phyloP scores from a whole-genome alignment of 2,888 invertebrate species.

The Oligia fasciuncula region DNA sequence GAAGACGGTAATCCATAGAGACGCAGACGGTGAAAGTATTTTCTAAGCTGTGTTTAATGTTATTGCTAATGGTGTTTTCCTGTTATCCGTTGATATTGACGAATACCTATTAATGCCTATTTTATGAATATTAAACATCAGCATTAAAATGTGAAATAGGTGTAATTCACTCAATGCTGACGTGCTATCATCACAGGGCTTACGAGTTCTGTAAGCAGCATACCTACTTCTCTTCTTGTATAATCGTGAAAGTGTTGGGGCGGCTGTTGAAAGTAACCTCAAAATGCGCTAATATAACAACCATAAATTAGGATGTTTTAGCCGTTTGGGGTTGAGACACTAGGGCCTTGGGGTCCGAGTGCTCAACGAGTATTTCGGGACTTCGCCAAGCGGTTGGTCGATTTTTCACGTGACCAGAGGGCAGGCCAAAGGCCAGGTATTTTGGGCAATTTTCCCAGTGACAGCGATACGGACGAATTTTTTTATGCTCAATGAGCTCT shows the following conservation, averaged over 20 bases:
- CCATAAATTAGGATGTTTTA: background rate
- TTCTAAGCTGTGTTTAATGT: conserved; percentile 41
- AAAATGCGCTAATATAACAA: background rate
- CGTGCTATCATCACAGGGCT: background rate
- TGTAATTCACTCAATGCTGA: background rate
- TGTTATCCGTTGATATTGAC: conserved; percentile 44
- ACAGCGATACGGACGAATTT: background rate
- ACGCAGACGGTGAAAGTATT: conserved; percentile 40
- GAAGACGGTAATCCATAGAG: conserved; percentile 48
- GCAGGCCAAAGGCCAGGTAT: background rate
- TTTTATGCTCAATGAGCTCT: background rate
- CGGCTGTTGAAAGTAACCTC: background rate
- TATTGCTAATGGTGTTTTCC: conserved; percentile 47
- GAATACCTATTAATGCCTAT: conserved; percentile 3
- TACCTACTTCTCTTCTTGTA: background rate
- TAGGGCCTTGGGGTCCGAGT: too few species aligned
- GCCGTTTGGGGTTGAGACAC: background rate
- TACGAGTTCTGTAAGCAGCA: background rate
- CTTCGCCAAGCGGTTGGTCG: background rate
- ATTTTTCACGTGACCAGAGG: background rate
- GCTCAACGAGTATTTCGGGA: background rate
- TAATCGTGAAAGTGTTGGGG: background rate
- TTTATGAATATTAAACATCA: conserved; percentile 27
- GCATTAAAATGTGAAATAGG: conserved; percentile 13
- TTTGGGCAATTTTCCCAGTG: background rate